Conservation (phyloP, 2,888 invertebrate species). For the Meloe dianella region DNA sequence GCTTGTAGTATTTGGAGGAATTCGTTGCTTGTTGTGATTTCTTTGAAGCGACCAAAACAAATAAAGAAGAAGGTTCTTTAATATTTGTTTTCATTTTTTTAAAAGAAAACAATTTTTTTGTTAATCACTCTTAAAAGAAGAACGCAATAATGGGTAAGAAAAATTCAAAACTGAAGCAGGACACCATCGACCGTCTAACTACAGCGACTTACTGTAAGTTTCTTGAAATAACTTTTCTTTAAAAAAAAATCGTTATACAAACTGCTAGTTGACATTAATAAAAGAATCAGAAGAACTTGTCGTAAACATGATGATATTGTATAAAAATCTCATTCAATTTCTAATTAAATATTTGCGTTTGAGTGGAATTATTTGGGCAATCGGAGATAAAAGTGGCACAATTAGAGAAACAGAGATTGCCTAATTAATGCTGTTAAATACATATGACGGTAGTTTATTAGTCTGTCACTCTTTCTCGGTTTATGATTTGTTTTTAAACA, state of each 20-base stretch:
- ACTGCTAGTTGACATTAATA: not conserved
- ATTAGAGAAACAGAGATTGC: not conserved
- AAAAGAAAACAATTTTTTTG: not conserved
- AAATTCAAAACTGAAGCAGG: conserved; percentile 94
- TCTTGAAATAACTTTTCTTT: conserved; percentile 12
- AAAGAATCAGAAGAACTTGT: not conserved
- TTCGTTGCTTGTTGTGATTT: conserved; percentile 17
- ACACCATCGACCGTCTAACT: conserved; percentile 90
- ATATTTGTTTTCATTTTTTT: not conserved
- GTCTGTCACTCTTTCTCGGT: not conserved
- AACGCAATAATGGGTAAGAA: conserved; percentile 82
- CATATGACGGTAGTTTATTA: not conserved
- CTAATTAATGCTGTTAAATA: not conserved
- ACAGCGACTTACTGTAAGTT: conserved; percentile 94
- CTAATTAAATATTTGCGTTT: conserved; percentile 2
- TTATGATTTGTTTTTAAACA: not conserved
- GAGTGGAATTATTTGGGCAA: not conserved
- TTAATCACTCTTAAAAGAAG: too few relatives aligned
- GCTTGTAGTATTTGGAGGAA: conserved; percentile 29
- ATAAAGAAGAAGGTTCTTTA: not conserved
- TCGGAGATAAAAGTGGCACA: not conserved
- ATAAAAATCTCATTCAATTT: not conserved
- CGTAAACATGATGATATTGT: not conserved
- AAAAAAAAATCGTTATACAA: not conserved
- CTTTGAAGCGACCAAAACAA: not conserved